phyloP scores from a whole-genome alignment of 2,113 vertebrate genomes.

The Aptenodytes forsteri region DNA sequence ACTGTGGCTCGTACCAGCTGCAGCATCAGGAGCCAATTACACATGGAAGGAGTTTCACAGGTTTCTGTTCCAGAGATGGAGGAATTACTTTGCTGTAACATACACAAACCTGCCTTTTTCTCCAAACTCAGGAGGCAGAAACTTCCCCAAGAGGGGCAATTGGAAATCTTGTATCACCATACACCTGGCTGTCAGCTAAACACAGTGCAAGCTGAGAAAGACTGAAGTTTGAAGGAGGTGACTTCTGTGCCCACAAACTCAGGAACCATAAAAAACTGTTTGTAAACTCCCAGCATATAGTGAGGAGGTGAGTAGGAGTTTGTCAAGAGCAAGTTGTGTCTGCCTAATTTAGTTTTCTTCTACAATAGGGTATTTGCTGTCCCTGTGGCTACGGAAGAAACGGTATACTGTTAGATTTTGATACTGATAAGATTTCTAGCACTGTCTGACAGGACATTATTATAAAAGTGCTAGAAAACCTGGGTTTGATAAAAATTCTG shows the following conservation, averaged over 20 bases:
- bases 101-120: neutral
- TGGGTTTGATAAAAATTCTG: neutral
- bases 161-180: neutral
- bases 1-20: neutral
- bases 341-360: neutral
- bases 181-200: neutral
- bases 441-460: neutral
- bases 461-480: neutral
- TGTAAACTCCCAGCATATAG: neutral
- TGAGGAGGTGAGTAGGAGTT: neutral
- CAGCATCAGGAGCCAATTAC: neutral
- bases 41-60: neutral
- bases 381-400: neutral
- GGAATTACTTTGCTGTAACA: neutral
- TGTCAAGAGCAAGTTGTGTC: neutral
- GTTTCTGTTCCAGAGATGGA: neutral
- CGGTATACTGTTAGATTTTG: neutral
- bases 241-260: neutral
- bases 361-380: neutral
- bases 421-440: neutral
- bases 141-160: neutral
- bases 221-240: neutral
- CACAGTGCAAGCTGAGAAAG: neutral
- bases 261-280: neutral
- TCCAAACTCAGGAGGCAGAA: neutral